A percentile compares a stretch with the other conserved stretches of the same genome.
Evolutionary conservation across 2,113 vertebrate species (phyloP).

Genomic region (Furnarius figulus): DNA sequence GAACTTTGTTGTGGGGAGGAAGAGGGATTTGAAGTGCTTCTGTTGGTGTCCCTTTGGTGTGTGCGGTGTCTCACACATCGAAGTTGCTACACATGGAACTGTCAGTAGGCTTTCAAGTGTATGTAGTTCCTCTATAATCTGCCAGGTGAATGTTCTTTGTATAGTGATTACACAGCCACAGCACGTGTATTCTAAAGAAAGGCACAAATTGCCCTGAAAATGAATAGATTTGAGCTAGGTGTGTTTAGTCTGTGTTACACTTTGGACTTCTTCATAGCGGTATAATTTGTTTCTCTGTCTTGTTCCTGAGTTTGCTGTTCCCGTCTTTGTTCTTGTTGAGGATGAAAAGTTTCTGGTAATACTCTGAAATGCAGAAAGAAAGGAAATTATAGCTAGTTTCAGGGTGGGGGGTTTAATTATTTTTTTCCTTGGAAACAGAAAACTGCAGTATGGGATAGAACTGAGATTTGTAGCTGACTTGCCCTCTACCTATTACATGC

Average conservation of each 20-base stretch:
- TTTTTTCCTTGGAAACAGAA: background rate
- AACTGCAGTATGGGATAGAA: background rate
- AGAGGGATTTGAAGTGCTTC: background rate
- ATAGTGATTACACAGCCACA: background rate
- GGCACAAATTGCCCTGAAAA: background rate
- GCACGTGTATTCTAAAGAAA: background rate
- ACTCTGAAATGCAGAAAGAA: background rate
- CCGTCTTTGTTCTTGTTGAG: background rate
- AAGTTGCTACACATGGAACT: background rate
- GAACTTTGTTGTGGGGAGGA: background rate
- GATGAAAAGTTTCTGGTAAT: background rate
- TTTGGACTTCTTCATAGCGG: background rate
- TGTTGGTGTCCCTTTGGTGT: background rate
- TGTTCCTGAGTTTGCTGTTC: background rate
- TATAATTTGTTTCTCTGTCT: background rate
- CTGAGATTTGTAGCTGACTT: background rate
- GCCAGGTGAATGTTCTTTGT: background rate
- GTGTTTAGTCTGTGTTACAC: background rate
- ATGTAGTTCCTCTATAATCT: background rate
- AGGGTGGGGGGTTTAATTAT: background rate
- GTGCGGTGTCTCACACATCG: background rate
- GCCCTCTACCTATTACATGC: background rate
- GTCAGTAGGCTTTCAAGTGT: background rate
- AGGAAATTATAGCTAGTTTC: background rate
- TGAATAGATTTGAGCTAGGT: background rate